A percentile compares a stretch with the other conserved stretches of the same genome.
These are phyloP conservation scores for Pristionchus arcanus DNA, from an alignment of 2,888 invertebrate species.

Conservation along the genomic window DNA sequence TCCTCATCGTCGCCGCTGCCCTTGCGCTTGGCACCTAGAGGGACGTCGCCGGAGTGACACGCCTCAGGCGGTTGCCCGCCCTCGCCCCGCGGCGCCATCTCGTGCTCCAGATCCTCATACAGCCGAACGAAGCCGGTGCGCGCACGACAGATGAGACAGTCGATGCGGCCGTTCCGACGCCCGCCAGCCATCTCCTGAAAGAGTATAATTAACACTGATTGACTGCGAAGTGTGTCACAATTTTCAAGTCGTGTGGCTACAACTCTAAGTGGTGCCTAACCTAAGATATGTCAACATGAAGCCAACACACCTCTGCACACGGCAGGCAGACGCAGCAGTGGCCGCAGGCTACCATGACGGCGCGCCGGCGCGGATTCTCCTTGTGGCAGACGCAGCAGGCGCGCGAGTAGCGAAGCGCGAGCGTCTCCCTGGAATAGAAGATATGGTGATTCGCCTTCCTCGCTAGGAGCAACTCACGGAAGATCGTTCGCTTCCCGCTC, in stretches of 20 bases:
- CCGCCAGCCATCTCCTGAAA: background rate
- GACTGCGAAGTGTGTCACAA: background rate
- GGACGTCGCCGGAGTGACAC: background rate
- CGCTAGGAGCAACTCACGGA: background rate
- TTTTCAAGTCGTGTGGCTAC: background rate
- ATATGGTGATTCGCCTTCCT: too few species aligned
- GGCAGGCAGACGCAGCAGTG: background rate
- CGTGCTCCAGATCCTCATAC: constrained; percentile 19
- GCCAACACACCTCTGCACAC: background rate
- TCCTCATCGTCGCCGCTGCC: background rate
- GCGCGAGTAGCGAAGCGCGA: constrained; percentile 18
- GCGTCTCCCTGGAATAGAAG: background rate
- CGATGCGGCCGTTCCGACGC: background rate
- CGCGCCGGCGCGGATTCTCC: constrained; percentile 26
- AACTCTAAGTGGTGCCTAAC: background rate
- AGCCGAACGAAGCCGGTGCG: background rate
- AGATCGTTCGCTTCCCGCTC: background rate
- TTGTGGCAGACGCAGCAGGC: background rate
- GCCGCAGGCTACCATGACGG: constrained; percentile 13
- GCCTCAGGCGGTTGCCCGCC: background rate
- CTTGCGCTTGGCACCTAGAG: background rate
- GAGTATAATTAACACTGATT: background rate
- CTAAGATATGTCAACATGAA: background rate
- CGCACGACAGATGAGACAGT: background rate
- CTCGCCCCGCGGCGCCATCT: background rate